Evolutionary conservation across 2,888 invertebrate genomes (phyloP), one percentile per base, ranked within the genome.

Genomic region (Acanthosepion lycidas): DNA sequence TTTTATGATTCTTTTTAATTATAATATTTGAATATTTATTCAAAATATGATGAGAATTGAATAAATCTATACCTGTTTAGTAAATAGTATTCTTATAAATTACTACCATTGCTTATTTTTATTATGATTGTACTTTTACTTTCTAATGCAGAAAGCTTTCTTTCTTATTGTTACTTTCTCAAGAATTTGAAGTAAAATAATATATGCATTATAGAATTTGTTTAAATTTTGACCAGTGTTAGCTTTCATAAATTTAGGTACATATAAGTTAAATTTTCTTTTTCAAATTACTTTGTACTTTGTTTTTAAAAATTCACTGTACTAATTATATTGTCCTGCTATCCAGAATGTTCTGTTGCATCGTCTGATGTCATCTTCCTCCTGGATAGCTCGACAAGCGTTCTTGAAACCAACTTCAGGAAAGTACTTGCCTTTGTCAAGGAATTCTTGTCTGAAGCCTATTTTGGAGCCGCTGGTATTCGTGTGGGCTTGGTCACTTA

Each of bases 351-450:
- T 95, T 55, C 93, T 64, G 95, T 94, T 53, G 94, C 95, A 20
- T 92, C 95, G 5, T 95, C 96, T 18, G 96, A 97, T 94, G 95
- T 97, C n/a, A 95, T 96, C 12, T 96, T 97, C 94, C 95, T 96
- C 1, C 95, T 97, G 92, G 97, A 97, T 94, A 95, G 96, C 20
- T 96, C 96, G 28, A 96, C 96, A 51, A 96, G 96, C 95, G 96
- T 97, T 53, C 96, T 95, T 78, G 95, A 95, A 95, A 95, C 95
- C 15, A 96, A 96, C 95, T 97, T 96, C 95, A 94, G 95, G 94
- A 93, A 96, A 78, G 95, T 96, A 95, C 95, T 96, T 49, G 95
- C 95, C 94, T 96, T 96, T 95, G 94, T 96, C 48, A 95, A 95
- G 91, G 96, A 96, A 92, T 95, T 96, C 92, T 94, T 96, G 59